Base-by-base conservation (phyloP, 2,888 invertebrate species). In the Caradrina clavipalpis region DNA sequence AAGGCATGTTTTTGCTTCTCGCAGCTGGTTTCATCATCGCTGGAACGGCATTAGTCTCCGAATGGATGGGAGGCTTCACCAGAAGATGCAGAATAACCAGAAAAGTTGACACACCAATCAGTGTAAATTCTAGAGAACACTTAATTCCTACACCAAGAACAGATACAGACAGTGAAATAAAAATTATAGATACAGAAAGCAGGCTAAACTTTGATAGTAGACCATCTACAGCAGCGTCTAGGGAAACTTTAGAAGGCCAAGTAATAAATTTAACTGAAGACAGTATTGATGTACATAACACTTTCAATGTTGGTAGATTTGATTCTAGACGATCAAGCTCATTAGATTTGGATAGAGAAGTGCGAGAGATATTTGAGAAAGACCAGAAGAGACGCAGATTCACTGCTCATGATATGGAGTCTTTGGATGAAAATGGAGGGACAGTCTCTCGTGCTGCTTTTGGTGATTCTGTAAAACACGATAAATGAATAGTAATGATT, bases 1-100 rank as follows among this genome's bases (percentile, higher is more conserved):
- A 98, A 92, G 98, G 98, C 13, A 98, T 98, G 97, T 98, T 98
- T 86, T 91, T 98, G 4, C 94, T 98, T 0, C 94, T 98, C 79
- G 97, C 96, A 7, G 96, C 97, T 53, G 98, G 98, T 0, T 97
- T 97, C 86, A 86, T 97, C 0, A 87, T 97, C 35, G 98, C 97
- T 6, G 96, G 95, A 0, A 92, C 96, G 4, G 96, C 97, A 5
- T 91, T 98, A 13, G 82, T 97, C 17, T 97, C 97, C 0, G 98
- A 98, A 93, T 97, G 97, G 93, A 96, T 97, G 86, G 97, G 97
- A 22, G 97, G 97, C 2, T 97, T 97, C 73, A 94, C 97, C 0
- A 96, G 96, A 83, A 96, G 96, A 82, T 97, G 97, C 81, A 91
- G 93, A 75, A 90, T 90, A 53, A 85, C 69, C 17, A 89, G 80